A percentile compares a stretch with the other conserved stretches of the same genome.
Evolutionary conservation across 2,113 vertebrate genomes (phyloP).

Genomic region (Amphiprion percula): DNA sequence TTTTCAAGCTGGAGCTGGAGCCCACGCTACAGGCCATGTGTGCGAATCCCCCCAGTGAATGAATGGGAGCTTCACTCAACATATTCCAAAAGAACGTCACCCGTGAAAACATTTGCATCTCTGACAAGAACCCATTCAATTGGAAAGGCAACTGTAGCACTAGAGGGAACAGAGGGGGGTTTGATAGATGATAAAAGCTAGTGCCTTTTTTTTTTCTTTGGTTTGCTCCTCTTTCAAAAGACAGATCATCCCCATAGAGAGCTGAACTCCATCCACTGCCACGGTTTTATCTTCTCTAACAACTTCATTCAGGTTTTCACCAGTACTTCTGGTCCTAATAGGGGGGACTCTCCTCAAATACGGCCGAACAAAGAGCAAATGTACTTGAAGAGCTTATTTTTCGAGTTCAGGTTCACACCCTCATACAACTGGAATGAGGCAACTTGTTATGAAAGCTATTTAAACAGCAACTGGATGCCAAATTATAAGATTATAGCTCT

Average conservation of each 20-base stretch:
- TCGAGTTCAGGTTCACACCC: conserved; percentile 31
- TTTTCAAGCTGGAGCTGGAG: conserved; percentile 52
- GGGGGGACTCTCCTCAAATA: conserved; percentile 7
- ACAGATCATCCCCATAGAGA: conserved; percentile 45
- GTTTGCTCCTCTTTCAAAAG: conserved; percentile 44
- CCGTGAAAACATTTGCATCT: conserved; percentile 80
- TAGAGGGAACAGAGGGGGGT: conserved; percentile 60
- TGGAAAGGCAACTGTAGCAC: conserved; percentile 67
- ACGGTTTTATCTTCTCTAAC: conserved; percentile 43
- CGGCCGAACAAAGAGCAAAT: conserved; percentile 24
- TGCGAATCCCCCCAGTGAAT: conserved; percentile 47
- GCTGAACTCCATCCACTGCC: conserved; percentile 31
- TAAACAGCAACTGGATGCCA: conserved; percentile 32
- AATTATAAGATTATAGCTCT: conserved; percentile 42
- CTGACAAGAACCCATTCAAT: conserved; percentile 78
- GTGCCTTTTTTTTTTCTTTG: conserved; percentile 11
- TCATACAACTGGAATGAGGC: conserved; percentile 17
- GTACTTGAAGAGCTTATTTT: conserved; percentile 27
- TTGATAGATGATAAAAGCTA: conserved; percentile 67
- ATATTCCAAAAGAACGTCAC: conserved; percentile 71
- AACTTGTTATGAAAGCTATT: conserved; percentile 37
- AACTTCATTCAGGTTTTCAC: conserved; percentile 46
- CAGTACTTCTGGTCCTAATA: conserved; percentile 16
- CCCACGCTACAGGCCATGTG: conserved; percentile 53
- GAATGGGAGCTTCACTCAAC: conserved; percentile 72